Evolutionary conservation across 1,140 invertebrate genomes (phyloP), one percentile per base, ranked within the genome.

Genomic region (Nephila pilipes): DNA sequence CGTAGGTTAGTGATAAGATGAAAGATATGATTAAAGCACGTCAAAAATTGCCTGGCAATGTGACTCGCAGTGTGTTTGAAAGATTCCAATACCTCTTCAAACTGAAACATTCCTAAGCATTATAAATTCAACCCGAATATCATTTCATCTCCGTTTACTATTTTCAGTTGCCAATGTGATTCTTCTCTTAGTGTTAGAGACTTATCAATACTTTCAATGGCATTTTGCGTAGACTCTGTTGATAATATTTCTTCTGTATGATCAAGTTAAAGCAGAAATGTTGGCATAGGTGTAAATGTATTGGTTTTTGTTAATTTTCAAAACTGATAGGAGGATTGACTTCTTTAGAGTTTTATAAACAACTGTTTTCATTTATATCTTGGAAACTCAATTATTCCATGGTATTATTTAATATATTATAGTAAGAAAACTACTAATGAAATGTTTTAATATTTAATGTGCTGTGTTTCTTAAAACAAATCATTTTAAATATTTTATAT

Each of bases 41-140:
- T 96, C 98, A 99, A 95, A 96, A 97, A 90, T 95, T 98, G 93
- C 98, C 98, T 20, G 98, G 98, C 60, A 98, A 96, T 95, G 98
- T 99, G 94, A 95, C 98, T n/a, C 95, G 96, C 88, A 98, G 97
- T 16, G 95, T 99, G 1, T 94, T 97, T 6, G 98, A 98, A 94
- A 96, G 97, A 94, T 65, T 95, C 69, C 63, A 90, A 4, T 89
- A 85, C 10, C 75, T 93, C 20, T 93, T 93, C 55, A 93, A 93
- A 22, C 16, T 87, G 4, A 93, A 93, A 46, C 46, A 46, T 38
- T 91, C 88, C 10, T 90, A 90, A 80, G 22, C 8, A 46, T 10
- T 46, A 3, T 36, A 46, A 20, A 20, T 60, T n/a, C 38, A 10
- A 85, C 25, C 63, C 25, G 0, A 65, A n/a, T 25, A 29, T 22